Percentiles rank a stretch among this genome's conserved stretches.
Evolutionary conservation across 2,888 invertebrate species (phyloP).

Genomic region (Perizoma flavofasciatum): DNA sequence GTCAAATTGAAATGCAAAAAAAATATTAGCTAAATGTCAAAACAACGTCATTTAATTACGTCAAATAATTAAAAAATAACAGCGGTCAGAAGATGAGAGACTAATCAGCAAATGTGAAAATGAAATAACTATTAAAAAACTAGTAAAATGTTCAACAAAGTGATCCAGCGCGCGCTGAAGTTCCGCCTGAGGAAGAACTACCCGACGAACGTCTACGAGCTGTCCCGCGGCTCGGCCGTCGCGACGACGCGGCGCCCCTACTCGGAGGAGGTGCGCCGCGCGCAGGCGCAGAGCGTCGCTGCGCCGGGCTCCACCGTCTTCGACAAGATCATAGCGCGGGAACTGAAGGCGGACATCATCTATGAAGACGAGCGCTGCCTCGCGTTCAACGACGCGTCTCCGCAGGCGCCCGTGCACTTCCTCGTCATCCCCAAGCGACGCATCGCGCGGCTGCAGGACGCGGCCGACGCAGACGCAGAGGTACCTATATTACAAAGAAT

Average conservation of each 20-base stretch:
- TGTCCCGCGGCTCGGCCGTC: conserved; percentile 70
- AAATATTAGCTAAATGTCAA: not conserved
- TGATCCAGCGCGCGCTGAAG: conserved; percentile 74
- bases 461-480: conserved; percentile 84
- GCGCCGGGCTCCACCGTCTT: conserved; percentile 86
- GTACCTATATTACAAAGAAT: conserved; percentile 54
- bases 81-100: not conserved
- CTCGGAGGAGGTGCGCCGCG: conserved; percentile 73
- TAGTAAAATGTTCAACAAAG: conserved; percentile 77
- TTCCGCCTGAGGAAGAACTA: conserved; percentile 74
- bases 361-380: conserved; percentile 92
- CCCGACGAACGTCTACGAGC: conserved; percentile 76
- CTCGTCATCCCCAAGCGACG: conserved; percentile 91
- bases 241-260: conserved; percentile 68
- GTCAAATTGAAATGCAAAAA: conserved; percentile 5
- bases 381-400: conserved; percentile 91
- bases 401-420: conserved; percentile 93
- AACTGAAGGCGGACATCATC: conserved; percentile 91
- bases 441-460: conserved; percentile 86
- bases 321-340: conserved; percentile 88
- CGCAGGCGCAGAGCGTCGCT: conserved; percentile 65
- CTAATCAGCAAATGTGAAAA: conserved; percentile 32
- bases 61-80: conserved; percentile 23
- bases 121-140: conserved; percentile 41
- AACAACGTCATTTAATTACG: conserved; percentile 1